A percentile compares a stretch with the other conserved stretches of the same genome.
Evolutionary conservation across 2,888 invertebrate species (phyloP).

Genomic region (Agrochola litura): DNA sequence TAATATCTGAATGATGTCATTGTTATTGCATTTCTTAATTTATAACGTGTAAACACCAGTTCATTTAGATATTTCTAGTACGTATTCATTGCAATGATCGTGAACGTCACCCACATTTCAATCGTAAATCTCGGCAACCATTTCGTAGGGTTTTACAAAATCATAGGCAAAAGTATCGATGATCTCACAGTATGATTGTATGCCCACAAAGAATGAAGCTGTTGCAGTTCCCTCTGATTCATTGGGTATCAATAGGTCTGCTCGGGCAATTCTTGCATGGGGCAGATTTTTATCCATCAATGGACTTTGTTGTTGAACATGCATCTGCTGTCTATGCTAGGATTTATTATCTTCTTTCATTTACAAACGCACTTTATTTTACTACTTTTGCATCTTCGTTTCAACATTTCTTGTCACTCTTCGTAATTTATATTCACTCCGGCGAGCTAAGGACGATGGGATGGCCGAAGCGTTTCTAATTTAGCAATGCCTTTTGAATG

Average conservation of each 20-base stretch:
- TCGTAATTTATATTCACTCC: constrained; percentile 23
- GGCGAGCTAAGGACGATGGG: not conserved
- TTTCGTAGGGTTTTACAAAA: constrained; percentile 5
- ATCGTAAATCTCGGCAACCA: not conserved
- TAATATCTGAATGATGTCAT: constrained; percentile 56
- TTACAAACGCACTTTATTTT: not conserved
- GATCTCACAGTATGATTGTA: constrained; percentile 24
- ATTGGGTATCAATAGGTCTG: not conserved
- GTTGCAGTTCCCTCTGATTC: constrained; percentile 6
- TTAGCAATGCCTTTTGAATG: constrained; percentile 28
- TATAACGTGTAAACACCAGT: constrained; percentile 38
- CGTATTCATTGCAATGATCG: constrained; percentile 27
- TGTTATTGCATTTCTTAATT: constrained; percentile 51
- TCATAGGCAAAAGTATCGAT: constrained; percentile 1
- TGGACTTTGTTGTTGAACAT: not conserved
- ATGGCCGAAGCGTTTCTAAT: constrained; percentile 15
- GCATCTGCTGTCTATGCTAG: not conserved
- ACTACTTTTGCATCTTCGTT: not conserved
- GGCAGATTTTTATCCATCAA: not conserved
- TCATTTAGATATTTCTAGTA: constrained; percentile 10
- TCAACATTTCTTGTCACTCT: not conserved
- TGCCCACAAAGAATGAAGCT: not conserved
- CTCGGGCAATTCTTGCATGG: not conserved
- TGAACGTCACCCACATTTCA: constrained; percentile 2
- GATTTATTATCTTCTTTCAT: not conserved